Percentiles rank a stretch among this genome's conserved stretches.
These are phyloP conservation scores for Psittacula echo DNA, from an alignment of 2,797 vertebrate species.

Conservation along the genomic window DNA sequence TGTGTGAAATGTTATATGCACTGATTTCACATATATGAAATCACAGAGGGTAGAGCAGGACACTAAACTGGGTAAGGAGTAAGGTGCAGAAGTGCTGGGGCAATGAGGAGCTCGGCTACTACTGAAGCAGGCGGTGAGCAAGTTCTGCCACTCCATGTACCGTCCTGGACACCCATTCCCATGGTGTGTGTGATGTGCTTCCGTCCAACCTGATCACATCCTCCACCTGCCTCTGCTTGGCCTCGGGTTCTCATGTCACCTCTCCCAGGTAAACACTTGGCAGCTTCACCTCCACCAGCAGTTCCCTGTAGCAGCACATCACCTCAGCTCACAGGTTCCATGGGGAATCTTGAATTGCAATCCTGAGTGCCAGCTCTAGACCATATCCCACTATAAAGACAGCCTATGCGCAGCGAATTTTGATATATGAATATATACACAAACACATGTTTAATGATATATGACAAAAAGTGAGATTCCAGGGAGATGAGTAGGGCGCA, in stretches of 20 bases:
- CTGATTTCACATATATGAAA: background rate
- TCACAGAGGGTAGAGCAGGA: background rate
- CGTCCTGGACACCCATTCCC: rapidly evolving
- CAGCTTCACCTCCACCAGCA: background rate
- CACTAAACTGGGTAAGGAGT: background rate
- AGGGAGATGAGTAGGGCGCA: background rate
- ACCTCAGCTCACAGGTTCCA: rapidly evolving
- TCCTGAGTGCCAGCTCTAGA: background rate
- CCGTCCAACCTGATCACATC: background rate
- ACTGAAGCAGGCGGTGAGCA: background rate
- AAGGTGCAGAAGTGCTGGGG: background rate
- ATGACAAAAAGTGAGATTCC: background rate
- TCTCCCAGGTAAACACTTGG: background rate
- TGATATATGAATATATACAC: too few relatives aligned
- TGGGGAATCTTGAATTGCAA: rapidly evolving
- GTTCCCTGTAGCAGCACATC: background rate
- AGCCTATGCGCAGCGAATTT: rapidly evolving
- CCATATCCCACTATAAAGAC: rapidly evolving
- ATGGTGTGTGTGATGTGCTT: background rate
- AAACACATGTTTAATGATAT: background rate
- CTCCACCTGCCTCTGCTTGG: background rate
- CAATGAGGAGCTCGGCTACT: background rate
- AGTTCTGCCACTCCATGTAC: background rate
- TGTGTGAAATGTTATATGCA: background rate
- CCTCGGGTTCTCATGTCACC: rapidly evolving